Conservation (phyloP, 2,888 invertebrate genomes). For the Cinara cedri region DNA sequence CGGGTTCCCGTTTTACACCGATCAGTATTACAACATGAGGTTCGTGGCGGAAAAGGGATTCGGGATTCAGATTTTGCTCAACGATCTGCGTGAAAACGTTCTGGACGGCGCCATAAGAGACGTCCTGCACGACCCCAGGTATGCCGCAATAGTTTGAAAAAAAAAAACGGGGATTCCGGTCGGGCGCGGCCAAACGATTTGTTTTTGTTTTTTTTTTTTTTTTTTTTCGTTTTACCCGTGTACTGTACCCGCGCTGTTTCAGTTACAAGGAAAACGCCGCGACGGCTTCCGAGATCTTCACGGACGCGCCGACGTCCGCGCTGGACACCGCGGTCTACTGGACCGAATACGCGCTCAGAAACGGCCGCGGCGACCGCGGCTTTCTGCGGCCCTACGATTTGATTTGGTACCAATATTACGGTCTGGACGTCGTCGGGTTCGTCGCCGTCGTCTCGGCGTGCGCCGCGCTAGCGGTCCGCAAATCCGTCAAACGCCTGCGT, state of each 20-base stretch:
- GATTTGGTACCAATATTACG: conserved; percentile 20
- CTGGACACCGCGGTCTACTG: conserved; percentile 25
- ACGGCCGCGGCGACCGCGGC: not conserved
- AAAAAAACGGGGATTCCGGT: too few relatives aligned
- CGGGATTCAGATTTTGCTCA: conserved; percentile 10
- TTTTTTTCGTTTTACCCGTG: too few relatives aligned
- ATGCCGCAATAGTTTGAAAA: not conserved
- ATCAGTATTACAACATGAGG: conserved; percentile 42
- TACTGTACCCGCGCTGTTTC: too few relatives aligned
- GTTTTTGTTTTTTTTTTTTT: not conserved
- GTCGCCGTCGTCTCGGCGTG: not conserved
- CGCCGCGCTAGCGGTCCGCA: not conserved
- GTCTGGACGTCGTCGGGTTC: not conserved
- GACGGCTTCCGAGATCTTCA: conserved; percentile 12
- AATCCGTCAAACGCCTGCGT: not conserved
- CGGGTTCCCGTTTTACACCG: conserved; percentile 40
- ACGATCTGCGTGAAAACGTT: not conserved
- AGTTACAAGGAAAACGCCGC: conserved; percentile 33
- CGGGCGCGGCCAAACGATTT: too few relatives aligned
- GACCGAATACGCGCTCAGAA: conserved; percentile 12
- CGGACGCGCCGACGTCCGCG: conserved; percentile 1
- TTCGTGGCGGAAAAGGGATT: conserved; percentile 38
- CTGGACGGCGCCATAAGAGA: conserved; percentile 2
- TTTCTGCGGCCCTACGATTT: not conserved
- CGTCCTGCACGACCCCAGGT: not conserved